phyloP scores from a whole-genome alignment of 2,113 vertebrate genomes.

The Pygoscelis adeliae region DNA sequence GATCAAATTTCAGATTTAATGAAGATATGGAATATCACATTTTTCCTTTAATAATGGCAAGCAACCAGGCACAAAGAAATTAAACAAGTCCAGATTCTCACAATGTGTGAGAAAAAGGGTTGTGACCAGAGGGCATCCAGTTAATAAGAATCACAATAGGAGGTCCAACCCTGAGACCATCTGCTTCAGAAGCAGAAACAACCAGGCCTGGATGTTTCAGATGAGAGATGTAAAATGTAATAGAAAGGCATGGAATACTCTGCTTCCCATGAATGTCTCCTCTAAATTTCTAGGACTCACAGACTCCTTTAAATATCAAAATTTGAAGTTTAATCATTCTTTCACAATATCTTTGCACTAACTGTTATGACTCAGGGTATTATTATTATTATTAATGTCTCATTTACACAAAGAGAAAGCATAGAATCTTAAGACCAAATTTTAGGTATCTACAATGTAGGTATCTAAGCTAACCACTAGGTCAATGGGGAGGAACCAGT shows the following conservation, averaged over 20 bases:
- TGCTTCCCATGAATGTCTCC: neutral
- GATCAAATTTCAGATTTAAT: neutral
- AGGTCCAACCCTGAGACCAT: neutral
- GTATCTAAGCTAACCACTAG: neutral
- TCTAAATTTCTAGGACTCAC: neutral
- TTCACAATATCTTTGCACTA: neutral
- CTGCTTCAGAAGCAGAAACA: neutral
- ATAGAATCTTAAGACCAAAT: neutral
- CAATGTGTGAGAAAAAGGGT: neutral
- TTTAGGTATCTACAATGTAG: neutral
- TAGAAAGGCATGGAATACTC: neutral
- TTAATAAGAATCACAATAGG: neutral
- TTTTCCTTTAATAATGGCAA: neutral
- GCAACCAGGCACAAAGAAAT: neutral
- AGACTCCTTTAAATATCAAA: neutral
- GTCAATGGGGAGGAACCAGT: neutral
- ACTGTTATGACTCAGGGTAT: neutral
- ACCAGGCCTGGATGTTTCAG: neutral
- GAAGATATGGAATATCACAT: neutral
- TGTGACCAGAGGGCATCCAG: neutral
- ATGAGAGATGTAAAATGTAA: neutral
- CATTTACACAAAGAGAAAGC: neutral
- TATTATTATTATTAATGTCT: neutral
- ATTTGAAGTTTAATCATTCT: neutral
- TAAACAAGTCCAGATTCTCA: neutral